Evolutionary conservation across 2,888 invertebrate species (phyloP).

Genomic region (Zelleria hepariella): DNA sequence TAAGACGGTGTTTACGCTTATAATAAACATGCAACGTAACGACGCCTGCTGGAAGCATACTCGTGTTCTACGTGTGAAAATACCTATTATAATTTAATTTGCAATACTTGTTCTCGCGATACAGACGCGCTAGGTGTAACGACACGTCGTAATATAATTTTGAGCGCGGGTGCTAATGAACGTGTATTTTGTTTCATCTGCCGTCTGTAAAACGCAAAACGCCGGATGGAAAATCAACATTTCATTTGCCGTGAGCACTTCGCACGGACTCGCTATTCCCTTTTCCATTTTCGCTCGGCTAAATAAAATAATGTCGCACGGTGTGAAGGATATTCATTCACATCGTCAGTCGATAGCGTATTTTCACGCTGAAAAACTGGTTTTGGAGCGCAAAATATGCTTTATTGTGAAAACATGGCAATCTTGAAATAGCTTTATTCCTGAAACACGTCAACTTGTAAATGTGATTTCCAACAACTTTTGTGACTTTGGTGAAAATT

Average conservation of each 20-base stretch:
- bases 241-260: slow-evolving; percentile 41
- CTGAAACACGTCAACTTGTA: too few species aligned
- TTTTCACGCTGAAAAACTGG: not conserved
- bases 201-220: slow-evolving; percentile 44
- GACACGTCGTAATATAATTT: slow-evolving; percentile 48
- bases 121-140: not conserved
- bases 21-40: not conserved
- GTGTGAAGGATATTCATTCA: not conserved
- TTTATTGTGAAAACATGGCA: not conserved
- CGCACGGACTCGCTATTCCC: slow-evolving; percentile 16
- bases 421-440: not conserved
- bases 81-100: not conserved
- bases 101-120: not conserved
- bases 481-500: too few species aligned
- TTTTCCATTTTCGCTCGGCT: slow-evolving; percentile 1
- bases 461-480: too few species aligned
- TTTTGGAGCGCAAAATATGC: not conserved
- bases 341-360: not conserved
- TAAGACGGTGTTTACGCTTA: not conserved
- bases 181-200: slow-evolving; percentile 66
- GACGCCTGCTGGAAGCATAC: not conserved
- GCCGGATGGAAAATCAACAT: slow-evolving; percentile 55
- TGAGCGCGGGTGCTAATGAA: slow-evolving; percentile 58
- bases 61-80: not conserved
- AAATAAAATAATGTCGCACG: not conserved